Evolutionary conservation across 2,797 vertebrate genomes (phyloP).

Genomic region (Dendrocincla fuliginosa): DNA sequence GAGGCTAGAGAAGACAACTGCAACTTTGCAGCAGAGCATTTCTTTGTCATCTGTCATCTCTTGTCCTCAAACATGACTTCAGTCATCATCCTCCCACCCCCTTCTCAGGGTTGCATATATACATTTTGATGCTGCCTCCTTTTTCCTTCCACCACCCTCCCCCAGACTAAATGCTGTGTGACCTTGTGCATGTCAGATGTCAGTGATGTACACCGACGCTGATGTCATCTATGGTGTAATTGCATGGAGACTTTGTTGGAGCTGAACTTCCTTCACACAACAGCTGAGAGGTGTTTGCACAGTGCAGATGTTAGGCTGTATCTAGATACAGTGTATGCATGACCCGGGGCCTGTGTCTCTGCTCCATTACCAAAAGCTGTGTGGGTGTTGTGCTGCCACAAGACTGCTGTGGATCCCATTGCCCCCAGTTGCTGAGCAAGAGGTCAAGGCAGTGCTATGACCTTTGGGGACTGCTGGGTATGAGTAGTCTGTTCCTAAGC

Average conservation of each 20-base stretch:
- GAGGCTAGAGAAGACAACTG: neutral
- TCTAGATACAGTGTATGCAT: neutral
- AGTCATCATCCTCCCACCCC: neutral
- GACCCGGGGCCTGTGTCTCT: neutral
- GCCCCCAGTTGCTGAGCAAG: neutral
- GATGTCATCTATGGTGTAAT: neutral
- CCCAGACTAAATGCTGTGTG: neutral
- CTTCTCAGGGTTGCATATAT: neutral
- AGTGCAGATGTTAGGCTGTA: neutral
- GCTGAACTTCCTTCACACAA: neutral
- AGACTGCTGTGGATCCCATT: neutral
- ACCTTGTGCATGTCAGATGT: neutral
- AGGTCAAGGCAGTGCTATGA: neutral
- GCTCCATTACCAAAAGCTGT: neutral
- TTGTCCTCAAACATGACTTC: neutral
- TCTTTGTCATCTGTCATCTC: neutral
- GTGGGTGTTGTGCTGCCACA: neutral
- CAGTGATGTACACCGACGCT: fast-evolving
- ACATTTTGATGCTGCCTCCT: neutral
- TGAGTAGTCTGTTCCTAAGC: neutral
- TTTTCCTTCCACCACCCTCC: neutral
- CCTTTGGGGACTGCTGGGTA: neutral
- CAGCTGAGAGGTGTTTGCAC: neutral
- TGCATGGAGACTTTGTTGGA: neutral
- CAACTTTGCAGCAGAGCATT: neutral